phyloP scores from a whole-genome alignment of 2,888 invertebrate genomes.

The Ligdia adustata region DNA sequence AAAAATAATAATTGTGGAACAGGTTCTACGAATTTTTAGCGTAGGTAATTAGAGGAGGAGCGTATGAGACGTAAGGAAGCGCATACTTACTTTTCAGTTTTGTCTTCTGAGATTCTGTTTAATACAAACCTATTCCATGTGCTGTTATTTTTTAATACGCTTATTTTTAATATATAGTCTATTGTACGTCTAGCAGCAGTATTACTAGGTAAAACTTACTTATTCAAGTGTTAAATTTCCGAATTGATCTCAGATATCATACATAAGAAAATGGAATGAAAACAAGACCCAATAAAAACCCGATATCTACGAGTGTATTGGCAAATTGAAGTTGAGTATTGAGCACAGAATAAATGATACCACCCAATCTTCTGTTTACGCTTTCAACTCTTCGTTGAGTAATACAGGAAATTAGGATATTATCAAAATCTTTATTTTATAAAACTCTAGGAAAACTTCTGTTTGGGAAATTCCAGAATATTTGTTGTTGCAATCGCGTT shows the following conservation, averaged over 20 bases:
- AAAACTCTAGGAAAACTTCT: constrained; percentile 17
- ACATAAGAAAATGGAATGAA: constrained; percentile 12
- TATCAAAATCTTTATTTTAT: neutral
- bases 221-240: neutral
- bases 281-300: constrained; percentile 6
- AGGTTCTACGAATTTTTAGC: no score
- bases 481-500: constrained; percentile 55
- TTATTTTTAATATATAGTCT: no score
- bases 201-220: no score
- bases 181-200: no score
- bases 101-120: no score
- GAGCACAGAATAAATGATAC: constrained; percentile 3
- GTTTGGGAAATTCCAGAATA: constrained; percentile 42
- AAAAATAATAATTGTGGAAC: no score
- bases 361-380: neutral
- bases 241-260: neutral
- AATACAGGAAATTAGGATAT: neutral
- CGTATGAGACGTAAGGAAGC: no score
- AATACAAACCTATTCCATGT: no score
- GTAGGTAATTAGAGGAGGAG: no score
- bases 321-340: constrained; percentile 7
- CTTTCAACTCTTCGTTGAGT: constrained; percentile 1
- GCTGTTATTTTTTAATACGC: no score
- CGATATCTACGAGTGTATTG: constrained; percentile 13
- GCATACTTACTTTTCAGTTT: no score